A percentile compares a stretch with the other conserved stretches of the same genome.
Conservation (phyloP, 1,140 invertebrate genomes). For the Rhizoglyphus robini region DNA sequence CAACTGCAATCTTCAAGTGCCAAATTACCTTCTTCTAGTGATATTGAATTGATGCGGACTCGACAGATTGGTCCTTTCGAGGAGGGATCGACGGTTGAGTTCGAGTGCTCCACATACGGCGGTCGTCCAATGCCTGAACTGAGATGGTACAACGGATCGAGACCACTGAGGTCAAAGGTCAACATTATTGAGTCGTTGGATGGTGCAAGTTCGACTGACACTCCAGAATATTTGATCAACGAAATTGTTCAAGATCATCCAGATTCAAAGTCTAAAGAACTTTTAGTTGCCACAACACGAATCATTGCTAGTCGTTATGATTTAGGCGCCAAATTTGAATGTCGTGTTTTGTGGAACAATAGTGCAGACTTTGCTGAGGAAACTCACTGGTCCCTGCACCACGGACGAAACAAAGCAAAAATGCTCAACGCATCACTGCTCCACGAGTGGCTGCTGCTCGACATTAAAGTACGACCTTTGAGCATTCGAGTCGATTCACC, state of each 20-base stretch:
- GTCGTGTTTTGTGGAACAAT: conserved; percentile 33
- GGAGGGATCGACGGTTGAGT: conserved; percentile 26
- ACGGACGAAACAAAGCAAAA: neutral
- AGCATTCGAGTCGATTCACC: conserved; percentile 25
- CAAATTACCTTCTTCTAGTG: neutral
- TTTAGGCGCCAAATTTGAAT: conserved; percentile 59
- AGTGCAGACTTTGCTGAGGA: neutral
- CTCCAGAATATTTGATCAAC: neutral
- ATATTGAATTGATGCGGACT: neutral
- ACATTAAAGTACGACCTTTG: conserved; percentile 46
- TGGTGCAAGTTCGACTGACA: neutral
- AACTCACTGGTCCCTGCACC: neutral
- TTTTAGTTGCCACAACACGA: conserved; percentile 24
- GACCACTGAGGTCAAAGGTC: conserved; percentile 22
- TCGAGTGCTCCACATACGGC: conserved; percentile 27
- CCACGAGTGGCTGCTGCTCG: conserved; percentile 48
- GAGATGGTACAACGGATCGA: conserved; percentile 26
- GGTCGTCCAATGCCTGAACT: conserved; percentile 27
- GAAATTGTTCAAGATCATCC: no score
- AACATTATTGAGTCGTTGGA: conserved; percentile 16
- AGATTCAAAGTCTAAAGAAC: no score
- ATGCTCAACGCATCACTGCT: conserved; percentile 40
- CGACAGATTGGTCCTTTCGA: conserved; percentile 26
- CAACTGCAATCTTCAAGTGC: conserved; percentile 17
- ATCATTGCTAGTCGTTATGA: conserved; percentile 46